phyloP scores from a whole-genome alignment of 1,140 invertebrate genomes.

The Brachionus paranguensis region DNA sequence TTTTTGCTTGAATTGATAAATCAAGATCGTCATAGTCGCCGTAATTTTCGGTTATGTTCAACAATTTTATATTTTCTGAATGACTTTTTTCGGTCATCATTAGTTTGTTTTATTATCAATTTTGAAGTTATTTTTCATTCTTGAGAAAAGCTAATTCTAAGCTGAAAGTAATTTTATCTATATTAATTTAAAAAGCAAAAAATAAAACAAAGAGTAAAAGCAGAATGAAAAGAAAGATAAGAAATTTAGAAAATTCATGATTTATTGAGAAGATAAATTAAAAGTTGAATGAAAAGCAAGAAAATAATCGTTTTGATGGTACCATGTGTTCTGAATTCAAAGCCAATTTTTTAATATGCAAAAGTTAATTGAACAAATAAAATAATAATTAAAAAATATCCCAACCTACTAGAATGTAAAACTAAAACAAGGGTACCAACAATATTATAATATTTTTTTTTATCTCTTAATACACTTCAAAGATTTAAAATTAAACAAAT shows the following conservation, averaged over 20 bases:
- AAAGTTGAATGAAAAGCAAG: not conserved
- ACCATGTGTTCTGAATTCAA: constrained; percentile 10
- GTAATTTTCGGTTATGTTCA: not conserved
- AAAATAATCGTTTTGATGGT: not conserved
- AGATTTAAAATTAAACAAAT: not conserved
- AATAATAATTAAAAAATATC: not conserved
- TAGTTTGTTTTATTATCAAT: not conserved
- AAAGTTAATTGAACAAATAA: constrained; percentile 2
- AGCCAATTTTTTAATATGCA: not conserved
- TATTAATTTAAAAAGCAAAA: not conserved
- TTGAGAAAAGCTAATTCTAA: not conserved
- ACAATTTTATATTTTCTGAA: not conserved
- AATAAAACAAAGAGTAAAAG: not conserved
- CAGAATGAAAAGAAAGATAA: not conserved
- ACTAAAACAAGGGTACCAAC: not conserved
- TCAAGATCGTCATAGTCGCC: not conserved
- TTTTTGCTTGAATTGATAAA: not conserved
- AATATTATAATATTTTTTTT: not conserved
- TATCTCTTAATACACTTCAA: not conserved
- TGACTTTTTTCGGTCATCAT: not conserved
- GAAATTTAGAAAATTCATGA: not conserved
- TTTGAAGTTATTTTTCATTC: not conserved
- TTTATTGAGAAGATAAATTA: not conserved
- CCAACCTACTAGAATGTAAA: not conserved
- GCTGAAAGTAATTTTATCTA: not conserved